Conservation (phyloP, 2,797 vertebrate genomes). For the Synaphobranchus kaupii region DNA sequence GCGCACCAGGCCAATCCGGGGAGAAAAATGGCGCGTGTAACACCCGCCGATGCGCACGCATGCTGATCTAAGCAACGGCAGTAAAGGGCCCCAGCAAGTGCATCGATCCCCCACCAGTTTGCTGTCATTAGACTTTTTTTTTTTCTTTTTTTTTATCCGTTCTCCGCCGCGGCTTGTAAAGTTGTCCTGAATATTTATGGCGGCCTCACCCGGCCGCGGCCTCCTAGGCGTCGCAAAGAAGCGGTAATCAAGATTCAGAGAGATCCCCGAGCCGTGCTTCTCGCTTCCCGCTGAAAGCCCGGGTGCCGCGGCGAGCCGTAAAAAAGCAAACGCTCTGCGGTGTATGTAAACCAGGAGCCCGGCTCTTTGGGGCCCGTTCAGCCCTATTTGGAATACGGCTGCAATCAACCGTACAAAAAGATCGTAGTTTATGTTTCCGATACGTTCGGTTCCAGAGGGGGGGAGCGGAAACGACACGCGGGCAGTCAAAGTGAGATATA, state of each 20-base stretch:
- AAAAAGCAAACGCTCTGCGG: slow-evolving; percentile 59
- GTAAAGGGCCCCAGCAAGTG: slow-evolving; percentile 47
- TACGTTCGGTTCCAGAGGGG: not conserved
- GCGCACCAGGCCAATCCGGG: slow-evolving; percentile 29
- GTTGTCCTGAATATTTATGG: slow-evolving; percentile 79
- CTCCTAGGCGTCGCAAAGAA: slow-evolving; percentile 77
- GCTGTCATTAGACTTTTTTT: slow-evolving; percentile 56
- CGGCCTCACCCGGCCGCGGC: slow-evolving; percentile 65
- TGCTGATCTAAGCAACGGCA: slow-evolving; percentile 47
- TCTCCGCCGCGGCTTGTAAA: slow-evolving; percentile 74
- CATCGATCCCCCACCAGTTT: slow-evolving; percentile 60
- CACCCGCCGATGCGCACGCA: not conserved
- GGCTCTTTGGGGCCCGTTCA: slow-evolving; percentile 19
- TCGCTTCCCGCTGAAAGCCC: slow-evolving; percentile 62
- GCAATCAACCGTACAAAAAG: slow-evolving; percentile 33
- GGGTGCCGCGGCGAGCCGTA: slow-evolving; percentile 64
- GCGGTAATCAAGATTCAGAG: slow-evolving; percentile 75
- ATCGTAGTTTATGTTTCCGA: slow-evolving; percentile 7
- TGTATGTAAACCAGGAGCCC: slow-evolving; percentile 39
- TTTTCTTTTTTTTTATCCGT: slow-evolving; percentile 55
- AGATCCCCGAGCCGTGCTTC: slow-evolving; percentile 45
- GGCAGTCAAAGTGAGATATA: not conserved
- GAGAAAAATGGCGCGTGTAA: not conserved
- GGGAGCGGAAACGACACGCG: not conserved
- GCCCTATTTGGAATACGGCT: slow-evolving; percentile 24